Evolutionary conservation across 2,113 vertebrate species (phyloP), one percentile per base, ranked within the genome.

Genomic region (Eidolon helvum): DNA sequence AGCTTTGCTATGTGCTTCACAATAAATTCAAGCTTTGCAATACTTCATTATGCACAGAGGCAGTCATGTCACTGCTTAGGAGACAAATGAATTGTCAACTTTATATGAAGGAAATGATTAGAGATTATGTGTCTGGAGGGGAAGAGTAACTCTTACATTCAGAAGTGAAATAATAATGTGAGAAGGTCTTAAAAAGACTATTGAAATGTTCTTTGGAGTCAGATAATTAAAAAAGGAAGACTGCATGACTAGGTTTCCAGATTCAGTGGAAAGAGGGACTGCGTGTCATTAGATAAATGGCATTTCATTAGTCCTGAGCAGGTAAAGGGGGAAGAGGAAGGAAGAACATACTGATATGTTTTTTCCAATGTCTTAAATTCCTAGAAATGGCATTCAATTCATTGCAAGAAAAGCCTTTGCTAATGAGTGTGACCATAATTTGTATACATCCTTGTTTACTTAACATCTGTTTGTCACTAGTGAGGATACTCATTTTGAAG

Each of bases 51-150:
- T 97, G 86, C 95, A 66, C 85, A 92, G 82, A 95, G 82, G 72
- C 94, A 82, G 95, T 95, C 86, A 33, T 95, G 95, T 96, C 96
- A 92, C 84, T 97, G 88, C 96, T 97, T 90, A 66, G 95, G 94
- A 97, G 93, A 97, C 96, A 98, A 97, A 97, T 97, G 95, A 97
- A 98, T 89, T 97, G 94, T 95, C 97, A 97, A 65, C 84, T 91
- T 97, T 40, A 61, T 96, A 92, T 93, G 68, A 98, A 85, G 74
- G 87, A 94, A 95, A 92, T 87, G 89, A 97, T 94, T 92, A 93
- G 93, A 87, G 89, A 98, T 97, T 96, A 92, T 91, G 66, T 91
- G 96, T 92, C 87, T 93, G 85, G 43, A 97, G 91, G 91, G 78
- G 71, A 96, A 92, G 4, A 93, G 79, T 50, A 93, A 92, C 86